phyloP scores from a whole-genome alignment of 2,113 vertebrate species.

The Theropithecus gelada region DNA sequence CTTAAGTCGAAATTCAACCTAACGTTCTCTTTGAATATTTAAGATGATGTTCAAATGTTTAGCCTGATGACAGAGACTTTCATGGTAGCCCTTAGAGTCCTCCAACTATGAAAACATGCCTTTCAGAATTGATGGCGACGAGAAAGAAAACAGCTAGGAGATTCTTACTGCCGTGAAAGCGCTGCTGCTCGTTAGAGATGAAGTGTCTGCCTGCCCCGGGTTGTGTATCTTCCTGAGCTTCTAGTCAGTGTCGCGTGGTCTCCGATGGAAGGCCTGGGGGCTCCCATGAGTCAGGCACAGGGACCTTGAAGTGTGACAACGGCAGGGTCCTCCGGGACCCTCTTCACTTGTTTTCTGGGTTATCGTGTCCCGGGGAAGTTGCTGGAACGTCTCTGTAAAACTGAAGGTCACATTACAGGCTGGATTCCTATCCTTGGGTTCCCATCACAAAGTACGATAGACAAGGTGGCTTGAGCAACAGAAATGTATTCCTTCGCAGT shows the following conservation, averaged over 20 bases:
- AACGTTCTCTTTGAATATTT: conserved; percentile 37
- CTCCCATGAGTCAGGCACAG: not conserved
- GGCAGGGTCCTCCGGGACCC: not conserved
- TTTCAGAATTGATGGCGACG: not conserved
- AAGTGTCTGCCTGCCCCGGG: not conserved
- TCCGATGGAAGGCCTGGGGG: not conserved
- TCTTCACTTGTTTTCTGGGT: not conserved
- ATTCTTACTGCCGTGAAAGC: not conserved
- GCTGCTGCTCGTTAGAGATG: not conserved
- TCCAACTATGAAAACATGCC: not conserved
- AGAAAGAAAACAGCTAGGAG: not conserved
- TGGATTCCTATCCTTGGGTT: not conserved
- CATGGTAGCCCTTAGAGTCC: not conserved
- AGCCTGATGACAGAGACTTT: not conserved
- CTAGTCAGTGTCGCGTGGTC: no score
- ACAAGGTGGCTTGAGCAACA: no score
- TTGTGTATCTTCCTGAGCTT: not conserved
- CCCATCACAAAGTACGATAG: not conserved
- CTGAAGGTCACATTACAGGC: not conserved
- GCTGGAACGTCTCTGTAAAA: not conserved
- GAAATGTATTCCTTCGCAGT: not conserved
- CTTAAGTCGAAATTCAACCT: not conserved
- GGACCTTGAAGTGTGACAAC: not conserved
- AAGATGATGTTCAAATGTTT: conserved; percentile 44
- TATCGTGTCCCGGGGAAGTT: not conserved